Evolutionary conservation across 2,797 vertebrate genomes (phyloP).

Genomic region (Euphonia xanthogaster): DNA sequence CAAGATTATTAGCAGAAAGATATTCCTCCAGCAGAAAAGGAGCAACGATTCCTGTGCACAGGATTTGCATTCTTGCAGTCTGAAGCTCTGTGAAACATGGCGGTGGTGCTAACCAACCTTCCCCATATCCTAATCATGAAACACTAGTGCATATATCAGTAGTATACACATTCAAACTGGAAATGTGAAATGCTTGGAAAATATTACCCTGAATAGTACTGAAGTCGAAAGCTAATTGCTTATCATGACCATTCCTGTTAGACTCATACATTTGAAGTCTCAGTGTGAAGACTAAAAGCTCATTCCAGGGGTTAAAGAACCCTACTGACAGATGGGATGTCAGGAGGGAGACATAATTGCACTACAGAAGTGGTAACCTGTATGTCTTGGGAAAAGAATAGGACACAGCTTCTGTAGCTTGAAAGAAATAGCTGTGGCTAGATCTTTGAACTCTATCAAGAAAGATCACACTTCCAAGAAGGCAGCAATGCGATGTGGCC

Average conservation of each 20-base stretch:
- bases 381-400: not conserved
- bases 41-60: not conserved
- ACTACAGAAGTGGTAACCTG: not conserved
- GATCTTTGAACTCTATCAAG: conserved; percentile 6
- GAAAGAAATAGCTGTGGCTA: not conserved
- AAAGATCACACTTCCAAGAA: not conserved
- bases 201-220: not conserved
- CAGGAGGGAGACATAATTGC: conserved; percentile 8
- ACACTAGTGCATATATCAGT: not conserved
- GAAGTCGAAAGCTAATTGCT: not conserved
- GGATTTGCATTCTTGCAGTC: not conserved
- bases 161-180: not conserved
- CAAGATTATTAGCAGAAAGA: not conserved
- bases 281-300: not conserved
- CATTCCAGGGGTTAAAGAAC: conserved; percentile 5
- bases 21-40: not conserved
- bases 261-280: not conserved
- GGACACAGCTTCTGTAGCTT: not conserved
- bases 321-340: not conserved
- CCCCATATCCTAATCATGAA: not conserved
- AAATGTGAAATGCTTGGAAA: not conserved
- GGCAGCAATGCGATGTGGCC: not conserved
- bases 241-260: not conserved
- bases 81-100: not conserved
- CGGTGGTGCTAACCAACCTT: not conserved